phyloP scores from a whole-genome alignment of 2,888 invertebrate genomes.

The Acholoe squamosa region DNA sequence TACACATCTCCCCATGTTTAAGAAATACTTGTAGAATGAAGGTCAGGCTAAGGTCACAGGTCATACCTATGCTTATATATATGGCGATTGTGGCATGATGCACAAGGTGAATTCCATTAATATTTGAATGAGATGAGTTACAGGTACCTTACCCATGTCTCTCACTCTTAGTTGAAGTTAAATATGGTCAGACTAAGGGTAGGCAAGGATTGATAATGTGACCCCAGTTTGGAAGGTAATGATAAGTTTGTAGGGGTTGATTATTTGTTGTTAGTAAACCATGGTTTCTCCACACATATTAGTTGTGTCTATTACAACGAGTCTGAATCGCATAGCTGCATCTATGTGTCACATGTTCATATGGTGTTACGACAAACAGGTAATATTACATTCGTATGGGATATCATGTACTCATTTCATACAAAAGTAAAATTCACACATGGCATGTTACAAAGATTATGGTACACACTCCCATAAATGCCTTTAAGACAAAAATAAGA shows the following conservation, averaged over 20 bases:
- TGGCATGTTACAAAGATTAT: neutral
- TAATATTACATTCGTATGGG: neutral
- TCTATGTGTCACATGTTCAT: neutral
- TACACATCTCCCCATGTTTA: neutral
- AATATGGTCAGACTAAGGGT: no score
- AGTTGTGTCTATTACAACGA: conserved; percentile 6
- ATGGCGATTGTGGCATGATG: no score
- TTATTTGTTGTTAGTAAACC: conserved; percentile 21
- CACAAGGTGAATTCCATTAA: no score
- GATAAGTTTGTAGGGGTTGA: neutral
- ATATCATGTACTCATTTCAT: neutral
- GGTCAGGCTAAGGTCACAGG: no score
- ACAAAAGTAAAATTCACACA: neutral
- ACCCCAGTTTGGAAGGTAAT: no score
- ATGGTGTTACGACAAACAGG: neutral
- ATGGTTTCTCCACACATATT: neutral
- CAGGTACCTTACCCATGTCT: no score
- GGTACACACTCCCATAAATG: neutral
- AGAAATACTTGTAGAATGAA: neutral
- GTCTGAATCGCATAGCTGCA: neutral
- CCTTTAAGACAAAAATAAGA: neutral
- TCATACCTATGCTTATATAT: no score
- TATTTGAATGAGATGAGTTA: no score
- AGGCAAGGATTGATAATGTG: no score
- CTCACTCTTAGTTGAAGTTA: no score